Evolutionary conservation across 2,888 invertebrate genomes (phyloP), one percentile per base, ranked within the genome.

Genomic region (Noctua janthina): DNA sequence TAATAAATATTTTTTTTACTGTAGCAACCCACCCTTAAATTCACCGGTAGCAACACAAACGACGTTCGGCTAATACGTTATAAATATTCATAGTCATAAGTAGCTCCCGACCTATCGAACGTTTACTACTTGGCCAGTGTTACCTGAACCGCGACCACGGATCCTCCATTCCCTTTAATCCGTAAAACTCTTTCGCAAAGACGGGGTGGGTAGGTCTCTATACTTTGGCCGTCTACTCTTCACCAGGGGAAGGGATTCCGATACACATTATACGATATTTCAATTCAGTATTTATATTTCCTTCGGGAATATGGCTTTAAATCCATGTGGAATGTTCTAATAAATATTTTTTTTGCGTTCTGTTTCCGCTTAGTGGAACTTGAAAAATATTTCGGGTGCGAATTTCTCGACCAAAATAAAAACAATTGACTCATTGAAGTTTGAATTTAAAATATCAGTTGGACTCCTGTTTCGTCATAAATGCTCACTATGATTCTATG

Each of bases 31-130:
- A 87, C 91, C 95, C 95, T 95, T 95, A 95, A 95, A 90, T 81
- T 85, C 83, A 92, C 92, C 92, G 93, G 94, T 92, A 93, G 93
- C 92, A 92, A 92, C 93, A 92, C 89, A 89, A 93, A 92, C 93
- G 92, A 92, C 94, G 94, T 94, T 95, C 92, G 78, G 92, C 95
- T 96, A 96, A 96, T 96, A 96, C 92, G 95, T 95, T 95, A 96
- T 96, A 96, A 96, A 96, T 96, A 96, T 96, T 96, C 96, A 96
- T 96, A 94, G 94, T 93, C 93, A 94, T 96, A 96, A 96, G 96
- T 95, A 96, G 95, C 96, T 95, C 88, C 92, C 91, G 87, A 94
- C 94, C 95, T 94, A 96, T 95, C 94, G 95, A 96, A 93, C 95
- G 94, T 93, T 96, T 95, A 95, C 91, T 88, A 85, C 90, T 73